Percentiles rank a stretch among this genome's conserved stretches.
These are phyloP conservation scores for Aurelia sp. DNA, from an alignment of 30 jellyfish, hydroid and myxozoan species.

Conservation along the genomic window DNA sequence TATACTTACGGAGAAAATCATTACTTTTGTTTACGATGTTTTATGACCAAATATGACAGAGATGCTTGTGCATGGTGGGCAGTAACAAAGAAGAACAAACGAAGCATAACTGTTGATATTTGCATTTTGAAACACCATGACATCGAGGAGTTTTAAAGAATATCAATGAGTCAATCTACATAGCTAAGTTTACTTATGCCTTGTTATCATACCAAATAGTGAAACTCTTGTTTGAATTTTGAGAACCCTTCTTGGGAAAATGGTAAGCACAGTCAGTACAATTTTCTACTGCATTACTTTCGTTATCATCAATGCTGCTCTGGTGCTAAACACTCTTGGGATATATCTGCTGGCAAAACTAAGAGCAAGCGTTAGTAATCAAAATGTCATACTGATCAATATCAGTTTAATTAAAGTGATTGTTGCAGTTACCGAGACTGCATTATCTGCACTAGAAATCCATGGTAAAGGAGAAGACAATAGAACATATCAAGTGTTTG, in stretches of 20 bases:
- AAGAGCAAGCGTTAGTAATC: conserved; percentile 6
- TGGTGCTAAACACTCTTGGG: conserved; percentile 44
- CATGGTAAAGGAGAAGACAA: conserved; percentile 1
- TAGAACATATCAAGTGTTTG: conserved; percentile 39
- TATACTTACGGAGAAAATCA: too few relatives aligned
- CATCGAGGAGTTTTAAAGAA: too few relatives aligned
- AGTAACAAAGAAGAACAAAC: too few relatives aligned
- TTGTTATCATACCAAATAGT: too few relatives aligned
- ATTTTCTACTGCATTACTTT: conserved; percentile 11
- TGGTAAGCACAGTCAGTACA: neutral
- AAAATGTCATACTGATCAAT: conserved; percentile 30
- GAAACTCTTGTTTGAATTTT: neutral
- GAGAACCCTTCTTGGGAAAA: neutral
- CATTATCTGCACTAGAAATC: conserved; percentile 12
- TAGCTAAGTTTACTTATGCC: too few relatives aligned
- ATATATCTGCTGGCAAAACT: conserved; percentile 8
- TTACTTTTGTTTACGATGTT: too few relatives aligned
- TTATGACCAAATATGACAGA: too few relatives aligned
- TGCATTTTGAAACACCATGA: too few relatives aligned
- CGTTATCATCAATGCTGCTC: conserved; percentile 21
- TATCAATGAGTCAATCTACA: too few relatives aligned
- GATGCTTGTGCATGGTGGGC: too few relatives aligned
- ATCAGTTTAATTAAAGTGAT: conserved; percentile 27
- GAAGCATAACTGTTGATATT: too few relatives aligned
- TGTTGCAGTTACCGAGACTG: conserved; percentile 31